These are phyloP conservation scores for Torymus auratus DNA, from an alignment of 2,888 invertebrate genomes.

Conservation along the genomic window DNA sequence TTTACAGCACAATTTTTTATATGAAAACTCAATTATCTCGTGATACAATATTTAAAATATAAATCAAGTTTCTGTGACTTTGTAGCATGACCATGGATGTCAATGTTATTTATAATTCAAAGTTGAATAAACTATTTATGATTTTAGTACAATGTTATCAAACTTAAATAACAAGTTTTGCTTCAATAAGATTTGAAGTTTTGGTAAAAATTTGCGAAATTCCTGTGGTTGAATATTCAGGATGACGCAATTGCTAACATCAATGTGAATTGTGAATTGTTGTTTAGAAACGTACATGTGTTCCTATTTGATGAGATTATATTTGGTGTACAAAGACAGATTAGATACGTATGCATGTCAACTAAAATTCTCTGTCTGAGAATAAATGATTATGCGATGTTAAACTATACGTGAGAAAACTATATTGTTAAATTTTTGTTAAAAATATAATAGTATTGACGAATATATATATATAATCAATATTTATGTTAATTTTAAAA, in stretches of 20 bases:
- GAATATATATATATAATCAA: neutral
- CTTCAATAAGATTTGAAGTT: neutral
- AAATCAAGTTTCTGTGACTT: too few species aligned
- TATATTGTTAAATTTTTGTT: slow-evolving; percentile 41
- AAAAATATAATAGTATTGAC: slow-evolving; percentile 9
- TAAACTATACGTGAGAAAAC: neutral
- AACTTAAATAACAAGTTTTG: neutral
- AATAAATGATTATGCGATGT: slow-evolving; percentile 31
- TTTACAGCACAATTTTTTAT: too few species aligned
- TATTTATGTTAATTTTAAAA: neutral
- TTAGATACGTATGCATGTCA: slow-evolving; percentile 14
- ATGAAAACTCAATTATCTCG: too few species aligned
- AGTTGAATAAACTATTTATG: too few species aligned
- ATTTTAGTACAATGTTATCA: too few species aligned
- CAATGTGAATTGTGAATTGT: slow-evolving; percentile 10
- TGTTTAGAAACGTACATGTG: neutral
- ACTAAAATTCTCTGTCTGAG: neutral
- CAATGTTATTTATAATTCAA: too few species aligned
- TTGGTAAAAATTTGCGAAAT: neutral
- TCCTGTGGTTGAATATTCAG: neutral
- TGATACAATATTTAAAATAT: too few species aligned
- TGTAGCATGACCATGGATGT: too few species aligned
- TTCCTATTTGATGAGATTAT: neutral
- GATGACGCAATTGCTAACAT: neutral
- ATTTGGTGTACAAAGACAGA: neutral